Evolutionary conservation across 2,113 vertebrate species (phyloP), one percentile per base, ranked within the genome.

Genomic region (Lepisosteus osseus): DNA sequence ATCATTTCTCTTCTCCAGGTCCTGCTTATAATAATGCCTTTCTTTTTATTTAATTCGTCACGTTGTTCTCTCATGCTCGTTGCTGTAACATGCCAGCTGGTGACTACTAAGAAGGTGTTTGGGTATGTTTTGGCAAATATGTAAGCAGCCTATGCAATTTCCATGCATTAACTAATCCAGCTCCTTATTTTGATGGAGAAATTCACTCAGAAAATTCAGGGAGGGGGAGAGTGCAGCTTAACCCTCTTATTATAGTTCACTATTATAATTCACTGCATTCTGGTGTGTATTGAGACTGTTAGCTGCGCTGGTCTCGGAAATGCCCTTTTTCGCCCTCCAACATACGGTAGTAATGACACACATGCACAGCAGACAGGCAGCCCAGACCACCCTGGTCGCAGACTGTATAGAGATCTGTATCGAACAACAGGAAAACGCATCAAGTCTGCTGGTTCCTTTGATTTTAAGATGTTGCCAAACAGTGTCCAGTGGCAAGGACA

Each of bases 251-350:
- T 29, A 29, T 29, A 29, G 29, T 29, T 17, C 15, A 17, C 15
- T 17, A 17, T 17, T 17, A 17, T 17, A 17, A 17, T 74, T 68
- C 74, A 77, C 74, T 61, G 77, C 65, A 78, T 80, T 72, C 76
- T 66, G 78, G 82, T 80, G 83, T 83, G 86, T 86, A 87, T 89
- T 89, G 82, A 88, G 86, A 82, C 79, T 72, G 80, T 87, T 83
- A 80, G 79, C 57, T 59, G 12, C 14, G 4, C 80, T 75, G 75
- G 29, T 29, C 29, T 29, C 29, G 82, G 80, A 83, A 81, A 85
- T 85, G 82, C 77, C 80, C 80, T 69, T 42, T 62, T 54, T 71
- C 75, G 83, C 77, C 74, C 71, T 83, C 76, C 67, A 73, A 74
- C 71, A 80, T 56, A 74, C 72, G 61, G 75, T 69, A 67, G 88